A percentile compares a stretch with the other conserved stretches of the same genome.
Evolutionary conservation across 2,113 vertebrate species (phyloP).

Genomic region (Hymenochirus boettgeri): DNA sequence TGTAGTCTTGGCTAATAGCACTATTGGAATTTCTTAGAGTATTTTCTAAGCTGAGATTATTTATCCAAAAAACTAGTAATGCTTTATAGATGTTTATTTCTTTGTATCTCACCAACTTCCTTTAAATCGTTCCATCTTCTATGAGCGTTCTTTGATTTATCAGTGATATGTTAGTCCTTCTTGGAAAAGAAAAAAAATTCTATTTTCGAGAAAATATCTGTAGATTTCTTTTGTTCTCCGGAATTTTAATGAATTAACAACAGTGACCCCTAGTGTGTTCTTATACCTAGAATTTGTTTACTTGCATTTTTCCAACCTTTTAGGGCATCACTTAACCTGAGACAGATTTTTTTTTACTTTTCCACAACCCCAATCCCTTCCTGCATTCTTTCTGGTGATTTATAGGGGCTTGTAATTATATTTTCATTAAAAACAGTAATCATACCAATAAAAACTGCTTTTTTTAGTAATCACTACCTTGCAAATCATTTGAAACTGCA

Average conservation of each 20-base stretch:
- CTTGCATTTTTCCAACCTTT: slow-evolving; percentile 56
- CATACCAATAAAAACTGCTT: slow-evolving; percentile 64
- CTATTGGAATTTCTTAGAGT: too few relatives aligned
- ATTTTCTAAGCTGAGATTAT: too few relatives aligned
- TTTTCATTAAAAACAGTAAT: slow-evolving; percentile 65
- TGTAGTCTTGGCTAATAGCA: too few relatives aligned
- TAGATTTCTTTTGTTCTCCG: slow-evolving; percentile 39
- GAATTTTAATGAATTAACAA: slow-evolving; percentile 62
- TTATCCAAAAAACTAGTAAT: not conserved
- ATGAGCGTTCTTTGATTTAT: slow-evolving; percentile 38
- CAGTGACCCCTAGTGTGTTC: slow-evolving; percentile 75
- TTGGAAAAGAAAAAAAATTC: slow-evolving; percentile 10
- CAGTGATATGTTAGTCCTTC: slow-evolving; percentile 24
- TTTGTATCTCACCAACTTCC: slow-evolving; percentile 14
- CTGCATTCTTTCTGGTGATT: slow-evolving; percentile 57
- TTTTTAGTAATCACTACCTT: slow-evolving; percentile 58
- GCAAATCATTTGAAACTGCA: too few relatives aligned
- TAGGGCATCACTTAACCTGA: slow-evolving; percentile 59
- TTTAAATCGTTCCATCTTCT: slow-evolving; percentile 6
- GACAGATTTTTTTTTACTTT: slow-evolving; percentile 61
- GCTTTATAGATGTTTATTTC: slow-evolving; percentile 20
- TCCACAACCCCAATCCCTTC: slow-evolving; percentile 54
- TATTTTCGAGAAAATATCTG: slow-evolving; percentile 18
- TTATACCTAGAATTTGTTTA: slow-evolving; percentile 7
- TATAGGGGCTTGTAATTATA: slow-evolving; percentile 56